These are phyloP conservation scores for Hestina assimilis DNA, from an alignment of 1,140 invertebrate species.

Conservation along the genomic window DNA sequence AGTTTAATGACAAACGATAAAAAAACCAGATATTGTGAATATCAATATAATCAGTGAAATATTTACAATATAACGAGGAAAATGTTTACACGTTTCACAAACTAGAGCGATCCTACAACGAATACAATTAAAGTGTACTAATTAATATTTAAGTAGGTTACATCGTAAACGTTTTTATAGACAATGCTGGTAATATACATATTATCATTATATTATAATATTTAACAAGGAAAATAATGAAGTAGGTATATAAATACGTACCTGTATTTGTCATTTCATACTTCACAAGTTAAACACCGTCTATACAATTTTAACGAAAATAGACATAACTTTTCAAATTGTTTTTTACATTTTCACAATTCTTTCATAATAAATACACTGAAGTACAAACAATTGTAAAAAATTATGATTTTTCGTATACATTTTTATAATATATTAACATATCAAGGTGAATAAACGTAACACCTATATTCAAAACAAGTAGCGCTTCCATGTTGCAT, in stretches of 20 bases:
- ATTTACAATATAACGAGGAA: constrained; percentile 16
- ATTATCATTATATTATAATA: too few relatives aligned
- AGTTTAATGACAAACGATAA: constrained; percentile 62
- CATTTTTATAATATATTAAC: not conserved
- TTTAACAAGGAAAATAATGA: too few relatives aligned
- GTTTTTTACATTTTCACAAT: too few relatives aligned
- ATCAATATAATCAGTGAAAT: constrained; percentile 21
- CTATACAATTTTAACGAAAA: too few relatives aligned
- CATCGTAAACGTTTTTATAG: not conserved
- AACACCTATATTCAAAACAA: constrained; percentile 3
- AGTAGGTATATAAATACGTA: not conserved
- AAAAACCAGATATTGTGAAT: constrained; percentile 47
- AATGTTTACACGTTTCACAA: not conserved
- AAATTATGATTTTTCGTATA: not conserved
- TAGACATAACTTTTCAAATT: too few relatives aligned
- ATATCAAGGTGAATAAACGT: not conserved
- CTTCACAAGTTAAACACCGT: too few relatives aligned
- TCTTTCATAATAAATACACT: too few relatives aligned
- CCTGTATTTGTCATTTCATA: too few relatives aligned
- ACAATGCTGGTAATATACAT: not conserved
- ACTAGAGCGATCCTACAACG: not conserved
- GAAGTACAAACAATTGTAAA: too few relatives aligned
- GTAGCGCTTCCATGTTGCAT: constrained; percentile 19
- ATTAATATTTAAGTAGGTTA: constrained; percentile 18
- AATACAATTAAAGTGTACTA: constrained; percentile 1